phyloP scores from a whole-genome alignment of 2,113 vertebrate genomes.

The Xenopus laevis region DNA sequence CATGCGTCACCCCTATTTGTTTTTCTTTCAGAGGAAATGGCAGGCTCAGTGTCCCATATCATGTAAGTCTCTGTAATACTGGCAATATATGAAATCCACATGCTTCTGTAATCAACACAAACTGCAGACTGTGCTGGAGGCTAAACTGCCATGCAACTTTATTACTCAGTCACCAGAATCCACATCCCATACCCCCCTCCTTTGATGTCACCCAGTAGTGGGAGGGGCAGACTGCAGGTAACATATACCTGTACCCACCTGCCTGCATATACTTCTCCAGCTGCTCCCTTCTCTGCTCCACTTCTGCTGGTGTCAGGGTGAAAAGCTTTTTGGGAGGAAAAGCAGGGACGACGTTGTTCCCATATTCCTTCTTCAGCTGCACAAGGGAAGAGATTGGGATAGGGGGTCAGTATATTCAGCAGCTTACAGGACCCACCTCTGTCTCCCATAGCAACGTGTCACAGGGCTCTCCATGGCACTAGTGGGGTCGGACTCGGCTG shows the following conservation, averaged over 20 bases:
- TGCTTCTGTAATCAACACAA: no score
- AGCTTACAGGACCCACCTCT: no score
- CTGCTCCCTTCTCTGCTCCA: constrained; percentile 93
- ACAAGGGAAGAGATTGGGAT: constrained; percentile 21
- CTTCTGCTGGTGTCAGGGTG: constrained; percentile 88
- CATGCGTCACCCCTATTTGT: no score
- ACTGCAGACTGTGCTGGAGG: no score
- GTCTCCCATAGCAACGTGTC: no score
- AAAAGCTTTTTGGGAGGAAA: constrained; percentile 98
- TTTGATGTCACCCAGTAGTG: background rate
- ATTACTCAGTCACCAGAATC: background rate
- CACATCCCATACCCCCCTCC: background rate
- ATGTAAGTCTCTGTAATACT: no score
- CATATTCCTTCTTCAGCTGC: constrained; percentile 93
- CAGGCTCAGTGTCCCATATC: background rate
- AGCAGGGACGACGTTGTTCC: constrained; percentile 84
- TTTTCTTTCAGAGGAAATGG: background rate
- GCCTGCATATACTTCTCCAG: constrained; percentile 99
- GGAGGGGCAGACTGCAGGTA: background rate
- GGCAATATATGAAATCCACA: no score
- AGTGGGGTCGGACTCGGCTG: no score
- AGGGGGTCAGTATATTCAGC: background rate
- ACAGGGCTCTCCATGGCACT: no score
- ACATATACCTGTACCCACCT: constrained; percentile 66
- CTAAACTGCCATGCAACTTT: no score